Base-by-base conservation (phyloP, 2,888 invertebrate species). In the Synanthedon myopaeformis region DNA sequence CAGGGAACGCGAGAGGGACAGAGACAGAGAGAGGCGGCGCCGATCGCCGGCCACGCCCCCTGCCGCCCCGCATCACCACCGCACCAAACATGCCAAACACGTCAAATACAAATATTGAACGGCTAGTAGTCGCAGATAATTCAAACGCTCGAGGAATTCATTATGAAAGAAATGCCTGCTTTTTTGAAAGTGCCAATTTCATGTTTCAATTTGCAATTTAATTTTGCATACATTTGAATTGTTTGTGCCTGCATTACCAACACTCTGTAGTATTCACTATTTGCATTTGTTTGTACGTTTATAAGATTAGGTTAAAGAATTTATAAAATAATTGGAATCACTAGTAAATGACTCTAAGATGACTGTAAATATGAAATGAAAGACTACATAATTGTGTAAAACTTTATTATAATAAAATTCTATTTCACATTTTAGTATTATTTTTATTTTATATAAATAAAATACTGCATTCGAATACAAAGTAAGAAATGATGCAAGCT, bases 41-140 rank as follows among this genome's bases (percentile, higher is more conserved):
- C 70, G 71, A 3, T 63, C 71, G 19, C 63, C 84, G 48, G 70
- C 80, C 10, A 76, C 82, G 12, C 81, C 82, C 51, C 81, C 85
- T 13, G 74, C 80, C 71, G 81, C 87, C 66, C 84, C 85, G 41
- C 82, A 81, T 60, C 82, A 82, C 51, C 82, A 83, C 58, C 68
- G 83, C 53, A 35, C 35, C 8, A 85, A 85, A 56, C 86, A 86
- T 61, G 63, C 62, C 57, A 87, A 87, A 59, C 87, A 87, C 59
- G 65, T 80, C 52, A 87, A 87, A 64, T 83, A 87, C 58, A 87
- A 86, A 63, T 85, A 86, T 66, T 85, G 61, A 71, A 13, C 2
- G 8, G n/a, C 17, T 1, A 45, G 13, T 45, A n/a, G 45, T 12
- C 45, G 35, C 35, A 35, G 8, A 35, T 35, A 10, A 35, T 35